A percentile compares a stretch with the other conserved stretches of the same genome.
Evolutionary conservation across 2,113 vertebrate species (phyloP).

Genomic region (Forbesichthys agassizii): DNA sequence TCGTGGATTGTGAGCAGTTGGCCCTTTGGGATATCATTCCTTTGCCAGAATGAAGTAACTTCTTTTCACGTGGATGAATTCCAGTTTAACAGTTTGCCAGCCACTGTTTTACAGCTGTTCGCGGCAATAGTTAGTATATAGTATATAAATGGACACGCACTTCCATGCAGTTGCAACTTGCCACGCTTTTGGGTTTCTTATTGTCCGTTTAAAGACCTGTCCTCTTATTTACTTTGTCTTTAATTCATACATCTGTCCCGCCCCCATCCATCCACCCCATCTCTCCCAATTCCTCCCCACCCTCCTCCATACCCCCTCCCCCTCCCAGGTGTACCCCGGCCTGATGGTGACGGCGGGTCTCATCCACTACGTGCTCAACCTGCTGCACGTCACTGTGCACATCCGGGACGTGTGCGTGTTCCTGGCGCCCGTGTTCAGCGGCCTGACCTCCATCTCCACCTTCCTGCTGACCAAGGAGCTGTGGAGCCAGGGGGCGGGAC

Average conservation of each 20-base stretch:
- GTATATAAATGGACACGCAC: too few relatives aligned
- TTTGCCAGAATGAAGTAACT: too few relatives aligned
- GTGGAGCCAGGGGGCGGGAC: slow-evolving; percentile 97
- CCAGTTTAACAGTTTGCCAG: not conserved
- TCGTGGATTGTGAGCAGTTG: not conserved
- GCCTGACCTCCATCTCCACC: slow-evolving; percentile 97
- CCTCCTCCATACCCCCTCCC: not conserved
- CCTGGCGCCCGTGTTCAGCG: slow-evolving; percentile 96
- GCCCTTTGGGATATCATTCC: not conserved
- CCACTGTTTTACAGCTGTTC: too few relatives aligned
- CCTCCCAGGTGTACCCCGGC: slow-evolving; percentile 92
- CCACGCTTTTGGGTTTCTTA: too few relatives aligned
- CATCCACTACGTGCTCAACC: slow-evolving; percentile 97
- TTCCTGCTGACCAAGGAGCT: slow-evolving; percentile 97
- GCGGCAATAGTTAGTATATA: too few relatives aligned
- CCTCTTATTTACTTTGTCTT: not conserved
- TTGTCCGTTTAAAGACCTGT: not conserved
- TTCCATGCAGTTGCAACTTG: too few relatives aligned
- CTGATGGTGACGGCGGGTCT: slow-evolving; percentile 98
- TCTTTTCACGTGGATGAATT: not conserved
- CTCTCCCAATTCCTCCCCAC: not conserved
- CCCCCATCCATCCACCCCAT: too few relatives aligned
- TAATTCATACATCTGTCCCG: not conserved
- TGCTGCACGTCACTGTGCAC: slow-evolving; percentile 95
- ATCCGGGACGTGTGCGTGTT: slow-evolving; percentile 98